These are phyloP conservation scores for Hypotaenidia okinawae DNA, from an alignment of 2,797 vertebrate species.

Conservation along the genomic window DNA sequence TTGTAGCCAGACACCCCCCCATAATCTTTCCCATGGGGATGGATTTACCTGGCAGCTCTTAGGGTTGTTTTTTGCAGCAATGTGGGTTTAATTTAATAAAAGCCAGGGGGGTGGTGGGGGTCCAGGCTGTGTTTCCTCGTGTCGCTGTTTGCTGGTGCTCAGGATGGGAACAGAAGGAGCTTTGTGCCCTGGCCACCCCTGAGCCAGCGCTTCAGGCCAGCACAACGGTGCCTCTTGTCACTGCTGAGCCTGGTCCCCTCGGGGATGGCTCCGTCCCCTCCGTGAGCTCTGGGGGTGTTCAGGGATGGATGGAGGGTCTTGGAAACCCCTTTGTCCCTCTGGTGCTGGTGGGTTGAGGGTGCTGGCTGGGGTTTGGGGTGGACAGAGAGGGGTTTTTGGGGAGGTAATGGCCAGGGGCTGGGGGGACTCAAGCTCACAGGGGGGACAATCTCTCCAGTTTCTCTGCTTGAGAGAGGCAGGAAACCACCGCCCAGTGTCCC, in stretches of 20 bases:
- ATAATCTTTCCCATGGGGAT: accelerated
- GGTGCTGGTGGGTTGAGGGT: neutral
- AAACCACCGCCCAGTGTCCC: accelerated
- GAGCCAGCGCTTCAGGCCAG: neutral
- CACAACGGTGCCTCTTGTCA: conserved; percentile 53
- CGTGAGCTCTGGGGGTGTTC: neutral
- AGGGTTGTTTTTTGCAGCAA: accelerated
- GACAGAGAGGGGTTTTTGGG: neutral
- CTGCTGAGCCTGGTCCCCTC: neutral
- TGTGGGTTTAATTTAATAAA: accelerated
- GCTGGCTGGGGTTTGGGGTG: neutral
- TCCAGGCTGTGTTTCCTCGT: neutral
- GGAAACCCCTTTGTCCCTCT: neutral
- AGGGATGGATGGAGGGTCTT: accelerated
- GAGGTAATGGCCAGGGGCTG: accelerated
- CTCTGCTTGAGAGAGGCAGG: neutral
- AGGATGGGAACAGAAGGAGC: neutral
- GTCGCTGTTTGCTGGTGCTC: accelerated
- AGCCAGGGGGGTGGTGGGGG: accelerated
- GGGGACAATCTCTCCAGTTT: neutral
- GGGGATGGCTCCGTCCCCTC: neutral
- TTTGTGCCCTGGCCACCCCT: conserved; percentile 7
- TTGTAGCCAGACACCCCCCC: neutral
- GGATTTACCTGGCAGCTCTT: accelerated
- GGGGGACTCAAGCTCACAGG: accelerated